These are phyloP conservation scores for Drosophila mulleri DNA, from an alignment of 2,888 invertebrate species.

Conservation along the genomic window DNA sequence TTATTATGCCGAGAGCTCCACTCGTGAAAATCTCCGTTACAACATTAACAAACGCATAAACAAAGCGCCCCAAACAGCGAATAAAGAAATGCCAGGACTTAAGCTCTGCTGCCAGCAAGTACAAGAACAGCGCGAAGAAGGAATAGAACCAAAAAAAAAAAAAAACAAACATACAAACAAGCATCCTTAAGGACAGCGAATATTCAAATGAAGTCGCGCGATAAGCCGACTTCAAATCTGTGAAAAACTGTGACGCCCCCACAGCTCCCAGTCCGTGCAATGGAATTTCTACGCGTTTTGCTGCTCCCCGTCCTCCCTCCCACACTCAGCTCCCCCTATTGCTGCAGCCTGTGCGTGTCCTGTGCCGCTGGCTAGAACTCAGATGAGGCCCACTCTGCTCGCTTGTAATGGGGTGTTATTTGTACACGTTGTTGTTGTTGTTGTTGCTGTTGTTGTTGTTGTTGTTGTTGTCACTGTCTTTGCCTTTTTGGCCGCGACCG, in stretches of 20 bases:
- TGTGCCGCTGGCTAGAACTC: conserved; percentile 36
- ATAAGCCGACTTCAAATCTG: conserved; percentile 85
- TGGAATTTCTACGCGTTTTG: conserved; percentile 44
- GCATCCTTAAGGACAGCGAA: conserved; percentile 65
- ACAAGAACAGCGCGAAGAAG: background rate
- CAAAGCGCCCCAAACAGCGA: conserved; percentile 56
- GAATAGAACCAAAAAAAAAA: background rate
- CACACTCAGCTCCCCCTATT: background rate
- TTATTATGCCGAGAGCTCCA: conserved; percentile 78
- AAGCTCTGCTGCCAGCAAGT: conserved; percentile 34
- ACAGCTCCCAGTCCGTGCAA: conserved; percentile 15
- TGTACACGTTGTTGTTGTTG: conserved; percentile 64
- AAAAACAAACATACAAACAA: conserved; percentile 16
- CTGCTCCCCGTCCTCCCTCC: background rate
- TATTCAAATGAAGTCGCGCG: conserved; percentile 84
- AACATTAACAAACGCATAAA: conserved; percentile 84
- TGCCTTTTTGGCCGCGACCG: conserved; percentile 51
- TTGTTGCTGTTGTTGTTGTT: conserved; percentile 12
- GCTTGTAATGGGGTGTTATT: conserved; percentile 82
- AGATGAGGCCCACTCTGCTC: conserved; percentile 9
- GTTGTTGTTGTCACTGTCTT: conserved; percentile 30
- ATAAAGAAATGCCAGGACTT: conserved; percentile 44
- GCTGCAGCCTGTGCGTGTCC: conserved; percentile 55
- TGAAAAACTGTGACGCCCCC: conserved; percentile 80
- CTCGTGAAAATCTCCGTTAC: conserved; percentile 80